Evolutionary conservation across 2,113 vertebrate genomes (phyloP).

Genomic region (Crocuta crocuta): DNA sequence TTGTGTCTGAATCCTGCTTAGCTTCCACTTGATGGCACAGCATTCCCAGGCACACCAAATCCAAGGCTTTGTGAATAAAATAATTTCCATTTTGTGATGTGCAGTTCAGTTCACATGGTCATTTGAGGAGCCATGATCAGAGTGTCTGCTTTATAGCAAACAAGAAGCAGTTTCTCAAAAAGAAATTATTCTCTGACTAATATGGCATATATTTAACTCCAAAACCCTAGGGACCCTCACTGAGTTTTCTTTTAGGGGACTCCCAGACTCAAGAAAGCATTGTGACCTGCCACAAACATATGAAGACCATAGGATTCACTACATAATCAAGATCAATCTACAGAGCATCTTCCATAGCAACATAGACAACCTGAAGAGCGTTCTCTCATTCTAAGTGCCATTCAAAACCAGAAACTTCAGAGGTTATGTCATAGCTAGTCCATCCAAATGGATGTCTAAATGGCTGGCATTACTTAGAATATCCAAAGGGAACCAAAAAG

Average conservation of each 20-base stretch:
- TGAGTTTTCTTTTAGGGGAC: background rate
- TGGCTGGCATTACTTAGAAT: background rate
- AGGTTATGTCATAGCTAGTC: background rate
- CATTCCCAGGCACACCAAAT: background rate
- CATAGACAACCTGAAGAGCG: background rate
- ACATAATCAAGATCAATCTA: background rate
- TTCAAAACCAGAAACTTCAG: background rate
- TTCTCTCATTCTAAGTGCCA: background rate
- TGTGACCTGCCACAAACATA: background rate
- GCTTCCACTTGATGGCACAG: background rate
- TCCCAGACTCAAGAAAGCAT: background rate
- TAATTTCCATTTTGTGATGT: background rate
- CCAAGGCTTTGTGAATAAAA: background rate
- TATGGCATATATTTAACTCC: background rate
- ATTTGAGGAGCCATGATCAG: background rate
- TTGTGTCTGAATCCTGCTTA: background rate
- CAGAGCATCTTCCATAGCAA: background rate
- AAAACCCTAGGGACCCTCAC: background rate
- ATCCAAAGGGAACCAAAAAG: background rate
- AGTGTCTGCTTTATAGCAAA: background rate
- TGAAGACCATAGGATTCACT: background rate
- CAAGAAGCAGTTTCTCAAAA: background rate
- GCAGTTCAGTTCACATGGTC: background rate
- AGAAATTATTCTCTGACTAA: background rate
- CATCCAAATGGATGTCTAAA: background rate